These are phyloP conservation scores for Chondrilla cf. caribensis DNA, from an alignment of 37 sponge, comb jelly and placozoan genomes.

Conservation along the genomic window DNA sequence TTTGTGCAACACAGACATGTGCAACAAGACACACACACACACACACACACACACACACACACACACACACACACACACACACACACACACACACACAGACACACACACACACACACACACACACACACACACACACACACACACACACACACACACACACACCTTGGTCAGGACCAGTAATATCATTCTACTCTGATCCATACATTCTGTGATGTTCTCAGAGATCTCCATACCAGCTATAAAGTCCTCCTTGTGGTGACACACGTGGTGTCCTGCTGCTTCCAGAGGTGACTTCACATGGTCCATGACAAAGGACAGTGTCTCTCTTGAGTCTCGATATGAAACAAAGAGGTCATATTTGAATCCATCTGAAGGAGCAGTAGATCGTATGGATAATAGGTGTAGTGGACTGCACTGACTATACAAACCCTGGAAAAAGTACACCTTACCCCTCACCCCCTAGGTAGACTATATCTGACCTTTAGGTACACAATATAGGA, in stretches of 20 bases:
- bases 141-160: neutral
- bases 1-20: no score
- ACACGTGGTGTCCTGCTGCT: neutral
- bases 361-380: neutral
- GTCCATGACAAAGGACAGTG: neutral
- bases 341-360: neutral
- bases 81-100: no score
- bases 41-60: no score
- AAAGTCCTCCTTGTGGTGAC: slow-evolving; percentile 4
- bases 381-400: neutral
- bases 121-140: no score
- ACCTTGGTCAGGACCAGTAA: neutral
- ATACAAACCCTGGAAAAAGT: no score
- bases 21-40: no score
- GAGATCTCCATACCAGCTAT: neutral
- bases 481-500: no score
- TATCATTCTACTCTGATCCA: neutral
- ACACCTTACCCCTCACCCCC: no score
- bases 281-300: neutral
- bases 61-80: no score
- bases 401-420: no score
- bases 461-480: no score
- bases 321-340: neutral
- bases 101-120: no score
- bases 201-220: slow-evolving; percentile 1